Evolutionary conservation across 2,113 vertebrate genomes (phyloP).

Genomic region (Turdus rufiventris): DNA sequence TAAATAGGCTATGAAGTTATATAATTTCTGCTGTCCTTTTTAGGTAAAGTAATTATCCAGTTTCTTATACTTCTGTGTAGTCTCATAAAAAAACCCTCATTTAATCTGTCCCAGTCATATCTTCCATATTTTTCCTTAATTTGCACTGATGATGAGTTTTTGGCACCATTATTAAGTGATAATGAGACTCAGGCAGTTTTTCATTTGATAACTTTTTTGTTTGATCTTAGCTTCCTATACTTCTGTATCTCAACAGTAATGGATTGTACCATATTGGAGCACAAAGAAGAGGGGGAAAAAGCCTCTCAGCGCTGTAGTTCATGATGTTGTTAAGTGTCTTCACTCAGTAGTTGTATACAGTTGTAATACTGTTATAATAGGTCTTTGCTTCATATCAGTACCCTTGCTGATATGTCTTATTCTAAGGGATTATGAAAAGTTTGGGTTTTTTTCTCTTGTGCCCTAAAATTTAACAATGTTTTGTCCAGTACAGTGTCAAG

Average conservation of each 20-base stretch:
- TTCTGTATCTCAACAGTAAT: background rate
- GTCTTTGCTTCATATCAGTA: background rate
- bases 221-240: constrained; percentile 26
- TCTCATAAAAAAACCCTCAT: background rate
- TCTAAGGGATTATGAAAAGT: background rate
- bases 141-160: background rate
- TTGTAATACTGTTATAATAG: background rate
- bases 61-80: background rate
- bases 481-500: background rate
- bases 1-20: background rate
- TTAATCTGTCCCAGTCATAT: background rate
- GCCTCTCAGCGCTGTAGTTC: background rate
- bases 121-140: background rate
- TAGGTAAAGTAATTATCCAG: constrained; percentile 15
- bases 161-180: constrained; percentile 58
- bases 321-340: background rate
- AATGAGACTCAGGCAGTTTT: constrained; percentile 29
- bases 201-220: constrained; percentile 34
- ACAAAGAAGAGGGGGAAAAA: background rate
- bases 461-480: background rate
- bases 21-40: constrained; percentile 11
- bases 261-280: background rate
- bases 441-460: accelerated
- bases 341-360: background rate
- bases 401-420: background rate